A percentile compares a stretch with the other conserved stretches of the same genome.
Evolutionary conservation across 2,888 invertebrate species (phyloP).

Genomic region (Acleris holmiana): DNA sequence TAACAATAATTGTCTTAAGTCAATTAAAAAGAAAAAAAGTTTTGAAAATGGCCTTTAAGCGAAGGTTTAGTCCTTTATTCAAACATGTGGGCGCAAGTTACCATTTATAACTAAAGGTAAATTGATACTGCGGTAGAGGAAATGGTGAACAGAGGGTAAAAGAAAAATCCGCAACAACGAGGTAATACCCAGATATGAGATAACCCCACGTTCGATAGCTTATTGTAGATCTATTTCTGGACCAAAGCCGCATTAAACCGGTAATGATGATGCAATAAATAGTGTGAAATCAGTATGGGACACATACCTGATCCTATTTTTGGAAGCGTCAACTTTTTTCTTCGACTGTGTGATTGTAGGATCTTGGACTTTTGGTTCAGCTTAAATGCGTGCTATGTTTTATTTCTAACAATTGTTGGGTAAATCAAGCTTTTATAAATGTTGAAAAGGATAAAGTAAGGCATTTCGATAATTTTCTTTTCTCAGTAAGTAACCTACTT

Average conservation of each 20-base stretch:
- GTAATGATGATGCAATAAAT: background rate
- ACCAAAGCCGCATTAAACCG: constrained; percentile 11
- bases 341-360: too few relatives aligned
- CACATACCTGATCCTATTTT: background rate
- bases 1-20: too few relatives aligned
- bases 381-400: background rate
- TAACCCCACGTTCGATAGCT: constrained; percentile 17
- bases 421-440: background rate
- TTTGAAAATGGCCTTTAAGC: too few relatives aligned
- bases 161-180: constrained; percentile 44
- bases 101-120: background rate
- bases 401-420: background rate
- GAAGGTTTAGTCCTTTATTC: too few relatives aligned
- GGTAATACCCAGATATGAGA: constrained; percentile 44
- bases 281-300: background rate
- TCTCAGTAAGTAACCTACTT: background rate
- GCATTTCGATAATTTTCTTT: background rate
- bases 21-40: too few relatives aligned
- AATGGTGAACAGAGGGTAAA: constrained; percentile 63
- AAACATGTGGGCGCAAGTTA: too few relatives aligned
- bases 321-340: too few relatives aligned
- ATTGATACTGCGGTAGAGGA: constrained; percentile 58
- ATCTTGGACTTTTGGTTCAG: background rate
- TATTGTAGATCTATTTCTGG: constrained; percentile 14
- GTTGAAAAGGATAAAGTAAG: background rate